Percentiles rank a stretch among this genome's conserved stretches.
Conservation (phyloP, 2,113 vertebrate genomes). For the Sphaerodactylus townsendi region DNA sequence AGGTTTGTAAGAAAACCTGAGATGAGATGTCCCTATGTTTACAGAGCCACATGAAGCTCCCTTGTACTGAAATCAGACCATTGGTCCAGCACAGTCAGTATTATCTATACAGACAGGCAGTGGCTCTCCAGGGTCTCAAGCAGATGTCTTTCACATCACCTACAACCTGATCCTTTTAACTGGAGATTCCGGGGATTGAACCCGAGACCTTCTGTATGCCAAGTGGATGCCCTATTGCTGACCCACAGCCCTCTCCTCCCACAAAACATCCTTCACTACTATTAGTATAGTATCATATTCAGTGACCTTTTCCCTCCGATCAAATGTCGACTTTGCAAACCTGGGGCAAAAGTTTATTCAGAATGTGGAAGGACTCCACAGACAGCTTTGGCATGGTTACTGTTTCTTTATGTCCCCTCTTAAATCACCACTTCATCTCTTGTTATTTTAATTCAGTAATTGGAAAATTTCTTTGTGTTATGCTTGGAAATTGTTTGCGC, state of each 20-base stretch:
- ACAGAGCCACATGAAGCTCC: no score
- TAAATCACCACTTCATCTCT: neutral
- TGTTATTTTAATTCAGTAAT: neutral
- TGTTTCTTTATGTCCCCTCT: neutral
- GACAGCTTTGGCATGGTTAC: neutral
- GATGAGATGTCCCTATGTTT: neutral
- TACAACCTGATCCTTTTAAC: no score
- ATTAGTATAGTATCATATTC: neutral
- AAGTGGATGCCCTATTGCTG: no score
- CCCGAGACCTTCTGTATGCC: no score
- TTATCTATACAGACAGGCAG: no score
- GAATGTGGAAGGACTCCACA: neutral
- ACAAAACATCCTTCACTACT: neutral
- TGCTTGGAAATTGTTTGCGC: neutral
- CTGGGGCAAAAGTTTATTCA: neutral
- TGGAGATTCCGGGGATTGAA: no score
- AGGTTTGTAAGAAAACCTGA: neutral
- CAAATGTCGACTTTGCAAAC: neutral
- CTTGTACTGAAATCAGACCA: no score
- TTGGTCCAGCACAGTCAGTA: no score
- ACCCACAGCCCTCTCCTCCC: no score
- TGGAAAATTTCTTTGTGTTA: neutral
- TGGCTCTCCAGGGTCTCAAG: no score
- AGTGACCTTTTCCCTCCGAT: neutral
- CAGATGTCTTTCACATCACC: no score